phyloP scores from a whole-genome alignment of 2,797 vertebrate genomes.

The Onychomys torridus region DNA sequence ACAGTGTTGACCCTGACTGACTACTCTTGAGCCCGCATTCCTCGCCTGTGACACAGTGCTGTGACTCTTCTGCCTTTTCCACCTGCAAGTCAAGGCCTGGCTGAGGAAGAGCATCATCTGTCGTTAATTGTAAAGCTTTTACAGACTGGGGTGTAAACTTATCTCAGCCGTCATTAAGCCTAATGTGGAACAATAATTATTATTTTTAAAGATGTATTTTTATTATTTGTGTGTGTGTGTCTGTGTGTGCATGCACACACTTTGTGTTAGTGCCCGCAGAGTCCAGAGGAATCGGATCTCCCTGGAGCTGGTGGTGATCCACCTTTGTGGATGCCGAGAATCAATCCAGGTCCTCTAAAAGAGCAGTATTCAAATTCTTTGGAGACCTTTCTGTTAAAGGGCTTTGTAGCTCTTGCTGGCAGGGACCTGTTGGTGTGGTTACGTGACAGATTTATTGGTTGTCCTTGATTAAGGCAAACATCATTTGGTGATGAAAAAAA shows the following conservation, averaged over 20 bases:
- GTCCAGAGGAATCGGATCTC: not conserved
- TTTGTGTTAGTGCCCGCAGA: not conserved
- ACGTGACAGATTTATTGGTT: not conserved
- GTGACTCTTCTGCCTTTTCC: not conserved
- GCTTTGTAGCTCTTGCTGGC: not conserved
- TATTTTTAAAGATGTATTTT: slow-evolving; percentile 31
- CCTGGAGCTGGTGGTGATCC: not conserved
- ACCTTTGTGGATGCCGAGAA: not conserved
- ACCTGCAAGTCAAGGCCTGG: not conserved
- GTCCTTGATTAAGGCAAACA: slow-evolving; percentile 25
- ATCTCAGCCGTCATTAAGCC: not conserved
- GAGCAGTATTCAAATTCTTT: not conserved
- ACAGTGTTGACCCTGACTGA: not conserved
- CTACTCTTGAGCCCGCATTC: not conserved
- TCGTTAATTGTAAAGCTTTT: not conserved
- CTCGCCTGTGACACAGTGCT: not conserved
- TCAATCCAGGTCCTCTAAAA: not conserved
- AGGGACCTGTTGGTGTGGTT: not conserved
- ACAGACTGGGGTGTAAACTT: not conserved
- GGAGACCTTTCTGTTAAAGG: not conserved
- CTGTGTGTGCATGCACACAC: not conserved
- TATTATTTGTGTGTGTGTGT: not conserved
- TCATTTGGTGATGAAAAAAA: slow-evolving; percentile 10
- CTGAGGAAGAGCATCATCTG: not conserved
- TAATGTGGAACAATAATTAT: slow-evolving; percentile 48